Percentiles rank a stretch among this genome's conserved stretches.
These are phyloP conservation scores for Drosophila flavopinicola DNA, from an alignment of 2,888 invertebrate genomes.

Conservation along the genomic window DNA sequence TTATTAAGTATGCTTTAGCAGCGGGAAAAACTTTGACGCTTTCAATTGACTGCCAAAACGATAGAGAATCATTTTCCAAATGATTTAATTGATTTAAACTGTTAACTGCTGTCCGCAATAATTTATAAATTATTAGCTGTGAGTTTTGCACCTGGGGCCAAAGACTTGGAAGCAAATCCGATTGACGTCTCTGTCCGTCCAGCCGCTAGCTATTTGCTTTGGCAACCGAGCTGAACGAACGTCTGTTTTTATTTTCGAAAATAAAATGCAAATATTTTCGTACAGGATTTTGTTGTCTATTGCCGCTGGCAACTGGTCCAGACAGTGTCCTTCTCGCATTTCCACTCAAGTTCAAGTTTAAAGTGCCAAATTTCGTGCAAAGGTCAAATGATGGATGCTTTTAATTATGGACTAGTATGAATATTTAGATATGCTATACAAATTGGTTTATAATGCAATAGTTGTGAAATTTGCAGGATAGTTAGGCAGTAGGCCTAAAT, in stretches of 20 bases:
- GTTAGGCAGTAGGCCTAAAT: too few species aligned
- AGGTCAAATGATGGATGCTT: conserved; percentile 46
- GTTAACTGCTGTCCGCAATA: conserved; percentile 25
- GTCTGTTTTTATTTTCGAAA: conserved; percentile 5
- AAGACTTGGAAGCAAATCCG: conserved; percentile 19
- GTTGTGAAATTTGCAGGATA: too few species aligned
- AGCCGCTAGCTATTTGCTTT: conserved; percentile 46
- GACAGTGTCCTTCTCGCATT: conserved; percentile 15
- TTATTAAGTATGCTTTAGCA: too few species aligned
- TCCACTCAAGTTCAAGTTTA: conserved; percentile 51
- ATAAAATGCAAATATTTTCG: conserved; percentile 41
- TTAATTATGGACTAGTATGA: conserved; percentile 9
- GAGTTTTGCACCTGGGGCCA: conserved; percentile 6
- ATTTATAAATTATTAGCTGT: conserved; percentile 25
- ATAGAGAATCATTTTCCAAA: not conserved
- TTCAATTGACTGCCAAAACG: not conserved
- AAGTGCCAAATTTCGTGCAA: conserved; percentile 31
- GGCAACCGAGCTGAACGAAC: conserved; percentile 16
- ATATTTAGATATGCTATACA: not conserved
- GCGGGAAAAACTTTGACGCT: too few species aligned
- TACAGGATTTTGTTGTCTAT: conserved; percentile 31
- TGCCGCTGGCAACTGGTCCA: conserved; percentile 23
- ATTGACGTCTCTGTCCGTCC: conserved; percentile 39
- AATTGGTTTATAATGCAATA: too few species aligned
- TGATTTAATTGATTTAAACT: conserved; percentile 10